These are phyloP conservation scores for Eulemur mongoz DNA, from an alignment of 2,797 vertebrate species.

Conservation along the genomic window DNA sequence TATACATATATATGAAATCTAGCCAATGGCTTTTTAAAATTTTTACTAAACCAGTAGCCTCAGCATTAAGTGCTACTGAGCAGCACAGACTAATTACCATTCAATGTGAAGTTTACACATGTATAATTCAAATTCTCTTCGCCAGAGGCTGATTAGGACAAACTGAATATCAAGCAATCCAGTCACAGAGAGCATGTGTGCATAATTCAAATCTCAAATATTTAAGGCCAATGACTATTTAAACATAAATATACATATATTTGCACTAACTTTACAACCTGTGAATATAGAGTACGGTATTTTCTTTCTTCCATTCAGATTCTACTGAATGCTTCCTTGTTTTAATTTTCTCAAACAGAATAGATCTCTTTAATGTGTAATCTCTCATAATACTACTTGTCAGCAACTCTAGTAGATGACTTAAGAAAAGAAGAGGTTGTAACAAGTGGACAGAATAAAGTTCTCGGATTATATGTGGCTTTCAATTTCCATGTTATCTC, in stretches of 20 bases:
- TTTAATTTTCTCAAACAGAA: slow-evolving; percentile 58
- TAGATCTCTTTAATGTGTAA: slow-evolving; percentile 9
- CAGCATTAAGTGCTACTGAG: slow-evolving; percentile 40
- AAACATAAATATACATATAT: slow-evolving; percentile 53
- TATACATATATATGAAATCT: background rate
- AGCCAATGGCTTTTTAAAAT: background rate
- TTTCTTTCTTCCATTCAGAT: slow-evolving; percentile 34
- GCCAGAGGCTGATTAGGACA: slow-evolving; percentile 20
- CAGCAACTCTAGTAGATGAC: slow-evolving; percentile 9
- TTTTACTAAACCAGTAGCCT: slow-evolving; percentile 58
- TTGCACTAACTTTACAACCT: slow-evolving; percentile 45
- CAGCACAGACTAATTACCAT: slow-evolving; percentile 54
- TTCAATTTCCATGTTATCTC: background rate
- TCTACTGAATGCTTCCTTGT: slow-evolving; percentile 41
- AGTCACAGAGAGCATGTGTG: background rate
- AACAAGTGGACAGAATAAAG: background rate
- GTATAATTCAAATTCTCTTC: slow-evolving; percentile 66
- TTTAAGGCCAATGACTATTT: slow-evolving; percentile 46
- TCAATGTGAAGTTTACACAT: slow-evolving; percentile 43
- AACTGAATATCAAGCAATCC: slow-evolving; percentile 8
- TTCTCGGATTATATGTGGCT: slow-evolving; percentile 32
- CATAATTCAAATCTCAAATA: slow-evolving; percentile 71
- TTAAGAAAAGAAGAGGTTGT: background rate
- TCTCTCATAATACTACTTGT: slow-evolving; percentile 34
- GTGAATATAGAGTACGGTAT: background rate